A percentile compares a stretch with the other conserved stretches of the same genome.
Evolutionary conservation across 2,113 vertebrate species (phyloP).

Genomic region (Tinamus guttatus): DNA sequence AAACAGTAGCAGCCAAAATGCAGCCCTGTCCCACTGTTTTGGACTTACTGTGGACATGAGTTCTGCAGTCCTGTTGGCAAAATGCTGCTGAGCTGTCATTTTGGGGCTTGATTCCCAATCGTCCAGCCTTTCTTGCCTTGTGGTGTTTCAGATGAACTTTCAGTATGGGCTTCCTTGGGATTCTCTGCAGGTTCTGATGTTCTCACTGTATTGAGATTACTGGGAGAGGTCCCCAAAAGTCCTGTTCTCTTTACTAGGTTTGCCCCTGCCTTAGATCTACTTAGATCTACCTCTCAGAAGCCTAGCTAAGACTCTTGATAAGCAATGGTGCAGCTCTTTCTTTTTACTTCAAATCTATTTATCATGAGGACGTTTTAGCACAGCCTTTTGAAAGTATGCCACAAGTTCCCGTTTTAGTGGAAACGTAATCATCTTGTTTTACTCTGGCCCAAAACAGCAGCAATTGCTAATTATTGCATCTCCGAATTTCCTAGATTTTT

Average conservation of each 20-base stretch:
- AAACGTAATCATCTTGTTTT: neutral
- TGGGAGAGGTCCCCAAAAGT: neutral
- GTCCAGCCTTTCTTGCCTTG: neutral
- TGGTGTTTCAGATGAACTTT: neutral
- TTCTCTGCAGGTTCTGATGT: neutral
- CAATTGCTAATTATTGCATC: neutral
- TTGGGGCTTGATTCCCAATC: neutral
- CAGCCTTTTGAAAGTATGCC: neutral
- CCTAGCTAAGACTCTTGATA: neutral
- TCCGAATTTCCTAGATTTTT: neutral
- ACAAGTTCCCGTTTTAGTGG: neutral
- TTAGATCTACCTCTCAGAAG: neutral
- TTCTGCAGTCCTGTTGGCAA: neutral
- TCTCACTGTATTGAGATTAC: neutral
- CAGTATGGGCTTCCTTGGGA: neutral
- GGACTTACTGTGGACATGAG: neutral
- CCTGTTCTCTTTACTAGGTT: neutral
- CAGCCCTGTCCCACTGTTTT: neutral
- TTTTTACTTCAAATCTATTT: neutral
- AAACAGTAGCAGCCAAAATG: neutral
- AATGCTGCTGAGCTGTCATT: neutral
- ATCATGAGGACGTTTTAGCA: neutral
- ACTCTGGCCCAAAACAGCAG: neutral
- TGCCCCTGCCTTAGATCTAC: neutral
- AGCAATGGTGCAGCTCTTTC: neutral